phyloP scores from a whole-genome alignment of 2,113 vertebrate species.

The Eptesicus fuscus region DNA sequence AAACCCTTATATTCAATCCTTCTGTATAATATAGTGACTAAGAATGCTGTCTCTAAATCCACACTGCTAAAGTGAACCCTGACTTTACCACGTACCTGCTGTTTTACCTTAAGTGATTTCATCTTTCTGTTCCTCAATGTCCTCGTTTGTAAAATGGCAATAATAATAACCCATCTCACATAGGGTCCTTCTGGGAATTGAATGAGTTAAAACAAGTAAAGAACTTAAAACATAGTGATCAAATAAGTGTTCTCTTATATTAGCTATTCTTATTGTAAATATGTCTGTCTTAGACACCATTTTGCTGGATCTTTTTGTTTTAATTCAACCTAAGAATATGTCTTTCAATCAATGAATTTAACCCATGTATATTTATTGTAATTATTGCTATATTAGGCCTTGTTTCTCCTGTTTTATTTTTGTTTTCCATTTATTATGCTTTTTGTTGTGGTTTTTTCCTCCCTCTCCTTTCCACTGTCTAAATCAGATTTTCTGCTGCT shows the following conservation, averaged over 20 bases:
- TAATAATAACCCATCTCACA: neutral
- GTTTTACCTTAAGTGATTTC: neutral
- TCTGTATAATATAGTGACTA: neutral
- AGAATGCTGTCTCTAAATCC: neutral
- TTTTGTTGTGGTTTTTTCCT: neutral
- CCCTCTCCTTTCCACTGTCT: neutral
- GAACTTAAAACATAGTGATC: neutral
- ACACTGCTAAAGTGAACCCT: neutral
- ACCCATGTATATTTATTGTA: neutral
- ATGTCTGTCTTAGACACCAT: neutral
- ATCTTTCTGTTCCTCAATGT: neutral
- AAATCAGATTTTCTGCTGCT: neutral
- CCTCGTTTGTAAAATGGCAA: neutral
- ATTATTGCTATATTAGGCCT: neutral
- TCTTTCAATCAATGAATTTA: neutral
- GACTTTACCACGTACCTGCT: neutral
- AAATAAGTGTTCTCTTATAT: neutral
- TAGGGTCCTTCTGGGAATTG: neutral
- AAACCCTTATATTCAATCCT: neutral
- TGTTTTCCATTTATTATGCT: neutral
- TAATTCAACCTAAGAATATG: neutral
- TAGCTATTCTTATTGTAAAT: neutral
- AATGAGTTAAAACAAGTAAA: neutral
- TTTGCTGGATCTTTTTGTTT: neutral
- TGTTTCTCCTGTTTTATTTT: conserved; percentile 15